Conservation (phyloP, 2,113 vertebrate genomes). For the Myrmecobius fasciatus region DNA sequence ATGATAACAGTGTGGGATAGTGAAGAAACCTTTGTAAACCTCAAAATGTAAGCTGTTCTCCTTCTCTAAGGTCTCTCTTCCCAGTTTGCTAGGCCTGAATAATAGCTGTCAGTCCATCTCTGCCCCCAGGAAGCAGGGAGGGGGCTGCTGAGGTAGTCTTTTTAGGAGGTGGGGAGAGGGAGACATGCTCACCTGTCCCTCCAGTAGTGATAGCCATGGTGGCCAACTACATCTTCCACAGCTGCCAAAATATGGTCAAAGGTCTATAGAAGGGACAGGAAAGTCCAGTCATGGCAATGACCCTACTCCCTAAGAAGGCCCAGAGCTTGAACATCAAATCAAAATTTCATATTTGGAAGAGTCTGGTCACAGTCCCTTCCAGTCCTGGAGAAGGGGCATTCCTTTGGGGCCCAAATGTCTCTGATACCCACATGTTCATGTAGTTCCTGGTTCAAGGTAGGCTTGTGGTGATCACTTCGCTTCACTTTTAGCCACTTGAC, state of each 20-base stretch:
- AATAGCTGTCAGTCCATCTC: conserved; percentile 41
- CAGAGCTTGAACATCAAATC: neutral
- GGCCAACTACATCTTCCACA: conserved; percentile 96
- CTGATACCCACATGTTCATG: conserved; percentile 92
- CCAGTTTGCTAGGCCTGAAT: neutral
- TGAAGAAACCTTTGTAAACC: conserved; percentile 40
- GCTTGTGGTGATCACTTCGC: conserved; percentile 94
- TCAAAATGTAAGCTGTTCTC: conserved; percentile 42
- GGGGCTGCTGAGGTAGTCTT: neutral
- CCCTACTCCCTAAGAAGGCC: neutral
- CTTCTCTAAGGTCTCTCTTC: conserved; percentile 60
- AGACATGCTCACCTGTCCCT: conserved; percentile 91
- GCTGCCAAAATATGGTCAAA: conserved; percentile 98
- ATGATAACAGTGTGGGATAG: neutral
- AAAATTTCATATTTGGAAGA: neutral
- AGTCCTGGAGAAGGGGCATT: conserved; percentile 1
- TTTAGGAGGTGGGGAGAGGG: conserved; percentile 65
- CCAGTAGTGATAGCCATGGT: conserved; percentile 98
- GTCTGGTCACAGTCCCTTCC: neutral
- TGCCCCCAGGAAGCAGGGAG: conserved; percentile 41
- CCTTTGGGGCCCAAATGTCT: neutral
- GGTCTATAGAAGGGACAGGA: conserved; percentile 86
- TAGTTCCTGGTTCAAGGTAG: conserved; percentile 96
- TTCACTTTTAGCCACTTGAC: conserved; percentile 98
- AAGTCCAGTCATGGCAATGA: conserved; percentile 71